phyloP scores from a whole-genome alignment of 2,888 invertebrate genomes.

The Polyommatus icarus region DNA sequence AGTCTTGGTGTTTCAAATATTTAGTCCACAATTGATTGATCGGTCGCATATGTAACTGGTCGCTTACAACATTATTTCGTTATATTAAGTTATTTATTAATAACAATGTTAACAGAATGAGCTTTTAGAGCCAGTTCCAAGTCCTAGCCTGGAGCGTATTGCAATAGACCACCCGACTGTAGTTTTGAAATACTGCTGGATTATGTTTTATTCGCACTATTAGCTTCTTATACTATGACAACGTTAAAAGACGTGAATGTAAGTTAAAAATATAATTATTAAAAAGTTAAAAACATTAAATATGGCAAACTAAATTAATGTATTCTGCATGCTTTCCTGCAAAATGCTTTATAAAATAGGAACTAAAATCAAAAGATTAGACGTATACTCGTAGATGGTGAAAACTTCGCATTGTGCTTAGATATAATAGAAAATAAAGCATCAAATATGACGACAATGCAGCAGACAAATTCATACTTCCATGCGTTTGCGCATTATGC shows the following conservation, averaged over 20 bases:
- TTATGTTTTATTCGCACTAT: not conserved
- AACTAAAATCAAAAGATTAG: no score
- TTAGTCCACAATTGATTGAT: not conserved
- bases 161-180: slow-evolving; percentile 69
- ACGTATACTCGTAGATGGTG: no score
- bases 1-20: not conserved
- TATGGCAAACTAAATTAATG: no score
- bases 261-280: no score
- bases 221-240: not conserved
- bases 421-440: not conserved
- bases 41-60: slow-evolving; percentile 11
- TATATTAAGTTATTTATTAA: slow-evolving; percentile 23
- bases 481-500: not conserved
- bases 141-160: slow-evolving; percentile 69
- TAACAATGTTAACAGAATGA: slow-evolving; percentile 26
- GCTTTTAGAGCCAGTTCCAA: slow-evolving; percentile 48
- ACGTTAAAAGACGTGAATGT: not conserved
- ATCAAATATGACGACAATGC: not conserved
- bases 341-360: no score
- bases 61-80: slow-evolving; percentile 9
- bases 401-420: no score
- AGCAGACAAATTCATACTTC: not conserved
- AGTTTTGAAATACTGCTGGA: slow-evolving; percentile 48
- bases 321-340: no score
- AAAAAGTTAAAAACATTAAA: no score